Conservation (phyloP, 2,113 vertebrate genomes). For the Fregetta grallaria region DNA sequence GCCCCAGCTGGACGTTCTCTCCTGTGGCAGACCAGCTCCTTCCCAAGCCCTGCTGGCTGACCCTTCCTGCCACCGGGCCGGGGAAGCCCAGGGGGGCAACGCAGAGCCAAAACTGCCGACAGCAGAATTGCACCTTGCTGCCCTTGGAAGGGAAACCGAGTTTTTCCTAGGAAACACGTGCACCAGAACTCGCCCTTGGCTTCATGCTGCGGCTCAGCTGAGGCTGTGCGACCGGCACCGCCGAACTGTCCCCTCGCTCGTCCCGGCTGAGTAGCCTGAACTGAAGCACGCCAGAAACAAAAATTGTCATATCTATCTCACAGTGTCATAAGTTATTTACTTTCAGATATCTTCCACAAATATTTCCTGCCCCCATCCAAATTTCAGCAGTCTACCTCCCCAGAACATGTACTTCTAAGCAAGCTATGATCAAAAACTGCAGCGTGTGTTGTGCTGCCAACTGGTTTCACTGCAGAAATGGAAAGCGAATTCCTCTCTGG, state of each 20-base stretch:
- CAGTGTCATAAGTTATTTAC: neutral
- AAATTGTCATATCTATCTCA: neutral
- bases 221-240: fast-evolving
- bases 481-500: neutral
- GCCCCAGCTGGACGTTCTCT: neutral
- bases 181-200: neutral
- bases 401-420: neutral
- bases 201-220: neutral
- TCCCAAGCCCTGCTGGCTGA: neutral
- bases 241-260: fast-evolving
- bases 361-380: neutral
- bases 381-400: neutral
- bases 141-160: neutral
- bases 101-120: neutral
- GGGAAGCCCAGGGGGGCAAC: fast-evolving
- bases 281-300: neutral
- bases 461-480: neutral
- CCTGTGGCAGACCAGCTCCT: neutral
- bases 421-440: neutral
- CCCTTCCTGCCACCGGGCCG: fast-evolving
- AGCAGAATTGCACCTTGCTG: fast-evolving
- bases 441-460: neutral
- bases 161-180: fast-evolving
- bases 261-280: neutral
- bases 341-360: neutral